Evolutionary conservation across 2,113 vertebrate species (phyloP).

Genomic region (Syngnathus floridae): DNA sequence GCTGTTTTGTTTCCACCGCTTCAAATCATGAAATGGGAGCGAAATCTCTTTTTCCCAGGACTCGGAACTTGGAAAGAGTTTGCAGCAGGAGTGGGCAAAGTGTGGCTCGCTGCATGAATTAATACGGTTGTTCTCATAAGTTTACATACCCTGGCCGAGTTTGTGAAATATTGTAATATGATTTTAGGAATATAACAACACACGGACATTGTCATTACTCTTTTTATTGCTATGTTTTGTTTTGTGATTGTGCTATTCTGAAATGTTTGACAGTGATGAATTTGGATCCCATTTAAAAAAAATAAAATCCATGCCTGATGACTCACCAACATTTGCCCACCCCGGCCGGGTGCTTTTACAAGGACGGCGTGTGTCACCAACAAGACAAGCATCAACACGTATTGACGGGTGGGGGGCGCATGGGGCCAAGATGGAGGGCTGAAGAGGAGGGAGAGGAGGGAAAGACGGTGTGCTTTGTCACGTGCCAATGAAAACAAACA

Average conservation of each 20-base stretch:
- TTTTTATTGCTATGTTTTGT: neutral
- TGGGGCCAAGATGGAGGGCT: neutral
- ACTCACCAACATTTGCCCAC: neutral
- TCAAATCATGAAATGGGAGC: conserved; percentile 67
- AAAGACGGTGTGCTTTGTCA: conserved; percentile 56
- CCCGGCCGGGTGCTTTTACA: conserved; percentile 3
- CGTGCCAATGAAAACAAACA: conserved; percentile 59
- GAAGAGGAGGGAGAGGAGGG: neutral
- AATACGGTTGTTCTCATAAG: neutral
- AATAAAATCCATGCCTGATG: neutral
- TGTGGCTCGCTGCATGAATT: neutral
- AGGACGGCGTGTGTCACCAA: conserved; percentile 55
- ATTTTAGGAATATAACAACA: neutral
- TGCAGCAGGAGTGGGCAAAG: conserved; percentile 1
- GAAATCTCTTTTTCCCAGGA: conserved; percentile 74
- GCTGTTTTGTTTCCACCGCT: conserved; percentile 54
- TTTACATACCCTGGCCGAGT: neutral
- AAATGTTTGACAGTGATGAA: neutral
- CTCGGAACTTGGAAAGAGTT: neutral
- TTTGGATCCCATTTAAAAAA: neutral
- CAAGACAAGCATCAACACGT: conserved; percentile 44
- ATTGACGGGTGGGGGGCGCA: neutral
- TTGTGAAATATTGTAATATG: neutral
- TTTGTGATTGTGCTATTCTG: neutral
- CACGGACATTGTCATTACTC: neutral